Percentiles rank a stretch among this genome's conserved stretches.
phyloP scores from a whole-genome alignment of 2,113 vertebrate genomes.

The Sylvia atricapilla region DNA sequence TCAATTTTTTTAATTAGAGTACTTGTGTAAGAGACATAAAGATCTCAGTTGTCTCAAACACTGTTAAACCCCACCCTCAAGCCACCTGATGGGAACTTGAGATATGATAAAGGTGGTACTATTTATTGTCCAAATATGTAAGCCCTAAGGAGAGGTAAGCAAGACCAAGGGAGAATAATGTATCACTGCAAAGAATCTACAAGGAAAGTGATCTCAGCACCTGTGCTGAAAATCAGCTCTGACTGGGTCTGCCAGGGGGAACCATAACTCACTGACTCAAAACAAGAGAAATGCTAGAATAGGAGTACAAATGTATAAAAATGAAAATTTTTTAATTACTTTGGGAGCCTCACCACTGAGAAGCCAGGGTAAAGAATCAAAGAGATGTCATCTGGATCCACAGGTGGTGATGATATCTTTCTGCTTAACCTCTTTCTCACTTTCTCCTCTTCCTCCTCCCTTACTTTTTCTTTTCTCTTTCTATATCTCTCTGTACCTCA shows the following conservation, averaged over 20 bases:
- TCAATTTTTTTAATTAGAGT: neutral
- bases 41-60: neutral
- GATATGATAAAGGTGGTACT: no score
- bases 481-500: neutral
- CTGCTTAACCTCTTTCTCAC: neutral
- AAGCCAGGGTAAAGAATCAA: neutral
- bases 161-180: neutral
- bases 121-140: neutral
- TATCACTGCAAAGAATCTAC: neutral
- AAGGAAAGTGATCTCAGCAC: neutral
- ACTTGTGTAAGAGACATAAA: neutral
- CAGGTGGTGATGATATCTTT: rapidly evolving
- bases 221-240: neutral
- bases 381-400: neutral
- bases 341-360: neutral
- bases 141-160: neutral
- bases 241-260: neutral
- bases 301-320: neutral
- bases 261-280: no score
- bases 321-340: neutral
- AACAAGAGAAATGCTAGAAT: neutral
- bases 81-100: neutral
- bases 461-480: neutral
- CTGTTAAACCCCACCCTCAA: no score
- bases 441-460: neutral